These are phyloP conservation scores for Hypocryptadius cinnamomeus DNA, from an alignment of 2,113 vertebrate genomes.

Conservation along the genomic window DNA sequence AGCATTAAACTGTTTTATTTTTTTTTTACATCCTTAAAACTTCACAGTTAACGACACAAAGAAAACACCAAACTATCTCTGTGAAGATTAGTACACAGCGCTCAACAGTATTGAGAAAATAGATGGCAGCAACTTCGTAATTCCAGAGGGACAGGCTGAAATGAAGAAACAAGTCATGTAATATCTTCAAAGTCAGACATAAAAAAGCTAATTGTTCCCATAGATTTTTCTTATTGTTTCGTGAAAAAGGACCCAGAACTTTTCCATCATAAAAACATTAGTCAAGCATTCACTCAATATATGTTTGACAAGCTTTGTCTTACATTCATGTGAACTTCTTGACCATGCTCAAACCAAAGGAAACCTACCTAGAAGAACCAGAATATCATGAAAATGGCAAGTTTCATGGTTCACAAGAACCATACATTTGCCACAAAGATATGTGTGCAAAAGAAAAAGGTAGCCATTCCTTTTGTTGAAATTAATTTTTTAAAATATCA, in stretches of 20 bases:
- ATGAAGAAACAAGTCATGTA: conserved; percentile 11
- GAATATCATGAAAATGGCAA: background rate
- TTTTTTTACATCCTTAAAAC: background rate
- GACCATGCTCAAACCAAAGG: background rate
- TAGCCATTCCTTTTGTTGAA: background rate
- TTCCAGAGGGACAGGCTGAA: conserved; percentile 32
- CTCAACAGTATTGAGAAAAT: background rate
- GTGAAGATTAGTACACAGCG: background rate
- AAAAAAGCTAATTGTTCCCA: conserved; percentile 26
- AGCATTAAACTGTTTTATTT: background rate
- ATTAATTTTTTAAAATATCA: background rate
- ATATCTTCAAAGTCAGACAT: conserved; percentile 24
- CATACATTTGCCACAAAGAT: background rate
- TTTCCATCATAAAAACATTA: conserved; percentile 2
- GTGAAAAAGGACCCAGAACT: background rate
- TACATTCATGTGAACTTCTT: background rate
- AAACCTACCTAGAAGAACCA: background rate
- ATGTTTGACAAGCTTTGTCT: background rate
- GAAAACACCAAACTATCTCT: background rate
- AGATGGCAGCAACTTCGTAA: background rate
- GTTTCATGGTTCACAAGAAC: background rate
- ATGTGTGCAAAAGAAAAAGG: background rate
- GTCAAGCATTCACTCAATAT: background rate
- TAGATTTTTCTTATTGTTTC: conserved; percentile 32
- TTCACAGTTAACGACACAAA: background rate